Evolutionary conservation across 2,113 vertebrate species (phyloP).

Genomic region (Syrrhaptes paradoxus): DNA sequence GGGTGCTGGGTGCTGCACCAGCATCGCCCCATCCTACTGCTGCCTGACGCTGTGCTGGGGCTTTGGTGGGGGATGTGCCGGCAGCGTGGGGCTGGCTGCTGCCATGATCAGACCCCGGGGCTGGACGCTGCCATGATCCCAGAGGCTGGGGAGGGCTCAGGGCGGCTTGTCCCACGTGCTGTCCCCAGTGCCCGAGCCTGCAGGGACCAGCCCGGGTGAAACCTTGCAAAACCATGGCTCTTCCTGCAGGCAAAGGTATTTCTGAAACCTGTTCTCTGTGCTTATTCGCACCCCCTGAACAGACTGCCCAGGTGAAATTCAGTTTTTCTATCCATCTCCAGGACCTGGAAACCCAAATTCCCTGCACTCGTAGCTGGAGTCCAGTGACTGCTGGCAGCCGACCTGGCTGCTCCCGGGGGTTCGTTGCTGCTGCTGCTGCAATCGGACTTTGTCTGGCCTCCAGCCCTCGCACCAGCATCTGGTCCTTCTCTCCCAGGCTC

Average conservation of each 20-base stretch:
- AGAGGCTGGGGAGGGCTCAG: background rate
- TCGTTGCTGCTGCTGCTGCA: background rate
- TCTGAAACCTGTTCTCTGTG: background rate
- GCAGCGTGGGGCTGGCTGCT: background rate
- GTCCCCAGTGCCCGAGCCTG: too few relatives aligned
- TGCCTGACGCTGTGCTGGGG: background rate
- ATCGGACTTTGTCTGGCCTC: background rate
- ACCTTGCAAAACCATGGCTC: rapidly evolving
- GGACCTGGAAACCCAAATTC: background rate
- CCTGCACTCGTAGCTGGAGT: background rate
- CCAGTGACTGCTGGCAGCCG: background rate
- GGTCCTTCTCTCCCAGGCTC: conserved; percentile 56
- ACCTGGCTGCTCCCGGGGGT: background rate
- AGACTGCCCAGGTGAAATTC: background rate
- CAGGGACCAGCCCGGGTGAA: rapidly evolving
- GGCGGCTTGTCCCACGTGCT: rapidly evolving
- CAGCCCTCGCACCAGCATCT: conserved; percentile 30
- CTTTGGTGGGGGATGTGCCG: background rate
- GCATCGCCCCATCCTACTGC: background rate
- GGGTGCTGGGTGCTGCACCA: background rate
- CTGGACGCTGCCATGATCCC: background rate
- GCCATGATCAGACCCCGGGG: background rate
- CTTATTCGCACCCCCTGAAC: background rate
- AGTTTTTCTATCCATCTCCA: background rate
- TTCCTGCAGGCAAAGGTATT: background rate